Evolutionary conservation across 2,888 invertebrate species (phyloP), one percentile per base, ranked within the genome.

Genomic region (Camponotus fellah): DNA sequence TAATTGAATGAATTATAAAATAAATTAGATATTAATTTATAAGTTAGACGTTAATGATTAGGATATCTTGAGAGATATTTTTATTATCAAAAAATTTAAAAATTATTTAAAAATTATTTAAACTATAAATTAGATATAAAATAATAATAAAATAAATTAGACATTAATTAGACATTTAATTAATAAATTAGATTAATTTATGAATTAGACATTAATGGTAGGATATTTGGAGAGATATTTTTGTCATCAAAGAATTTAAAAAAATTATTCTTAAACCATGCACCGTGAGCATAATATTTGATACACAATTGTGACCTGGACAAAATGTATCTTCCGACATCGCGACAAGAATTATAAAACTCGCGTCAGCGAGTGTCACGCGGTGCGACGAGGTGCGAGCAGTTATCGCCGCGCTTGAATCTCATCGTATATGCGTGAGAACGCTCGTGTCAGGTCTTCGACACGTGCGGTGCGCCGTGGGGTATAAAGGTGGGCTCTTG

Each of bases 391-490:
- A 77, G 77, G 69, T 43, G 72, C 43, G 69, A 79, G 10, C 43
- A 34, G 79, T 80, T 80, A 60, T 69, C 79, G 79, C 26, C 69
- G 79, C 60, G 34, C 14, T 46, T 21, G 58, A 60, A 60, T 62
- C 49, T 75, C 26, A 2, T 77, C 12, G 46, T 12, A 17, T 53
- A 53, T 60, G 76, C 82, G 82, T 82, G 82, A 82, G 82, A 82
- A 82, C 82, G 49, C 60, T 46, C 77, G 77, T 68, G 77, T 77
- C 60, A 46, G 82, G 66, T 77, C 82, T 82, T 82, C 66, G 68
- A 82, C 82, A 66, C 77, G 66, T 71, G 79, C 71, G 71, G 72
- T 80, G 26, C n/a, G 53, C 79, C 60, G 60, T 69, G 26, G 72
- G 26, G 60, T 72, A 80, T 71, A 80, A 62, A 80, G 79, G 79